phyloP scores from a whole-genome alignment of 2,797 vertebrate genomes.

The Manis crassicaudata region DNA sequence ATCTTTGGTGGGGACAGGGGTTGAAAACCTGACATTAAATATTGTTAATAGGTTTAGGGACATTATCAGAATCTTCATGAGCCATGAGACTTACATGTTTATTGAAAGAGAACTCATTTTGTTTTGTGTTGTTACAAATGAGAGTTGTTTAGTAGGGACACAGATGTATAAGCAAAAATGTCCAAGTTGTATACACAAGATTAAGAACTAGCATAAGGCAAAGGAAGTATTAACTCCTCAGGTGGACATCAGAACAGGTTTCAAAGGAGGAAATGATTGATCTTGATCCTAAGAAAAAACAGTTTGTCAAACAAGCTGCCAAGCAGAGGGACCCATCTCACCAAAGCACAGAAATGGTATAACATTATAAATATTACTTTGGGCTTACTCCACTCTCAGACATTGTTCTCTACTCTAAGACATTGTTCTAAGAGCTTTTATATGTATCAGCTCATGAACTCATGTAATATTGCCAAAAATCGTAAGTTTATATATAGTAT shows the following conservation, averaged over 20 bases:
- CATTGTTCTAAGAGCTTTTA: neutral
- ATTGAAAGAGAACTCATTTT: neutral
- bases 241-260: neutral
- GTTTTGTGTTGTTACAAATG: neutral
- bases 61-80: neutral
- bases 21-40: neutral
- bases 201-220: neutral
- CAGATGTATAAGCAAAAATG: constrained; percentile 26
- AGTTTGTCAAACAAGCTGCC: neutral
- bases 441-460: neutral
- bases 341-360: neutral
- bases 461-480: neutral
- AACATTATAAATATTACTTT: neutral
- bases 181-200: neutral
- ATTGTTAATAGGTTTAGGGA: neutral
- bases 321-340: neutral
- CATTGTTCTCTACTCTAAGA: neutral
- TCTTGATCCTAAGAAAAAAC: neutral
- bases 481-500: neutral
- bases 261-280: neutral
- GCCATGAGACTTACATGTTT: neutral
- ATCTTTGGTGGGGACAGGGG: neutral
- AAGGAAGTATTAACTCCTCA: neutral
- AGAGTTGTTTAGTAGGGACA: neutral
- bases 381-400: neutral